Evolutionary conservation across 92 coral and sea anemone species (phyloP).

Genomic region (Ricordea florida): DNA sequence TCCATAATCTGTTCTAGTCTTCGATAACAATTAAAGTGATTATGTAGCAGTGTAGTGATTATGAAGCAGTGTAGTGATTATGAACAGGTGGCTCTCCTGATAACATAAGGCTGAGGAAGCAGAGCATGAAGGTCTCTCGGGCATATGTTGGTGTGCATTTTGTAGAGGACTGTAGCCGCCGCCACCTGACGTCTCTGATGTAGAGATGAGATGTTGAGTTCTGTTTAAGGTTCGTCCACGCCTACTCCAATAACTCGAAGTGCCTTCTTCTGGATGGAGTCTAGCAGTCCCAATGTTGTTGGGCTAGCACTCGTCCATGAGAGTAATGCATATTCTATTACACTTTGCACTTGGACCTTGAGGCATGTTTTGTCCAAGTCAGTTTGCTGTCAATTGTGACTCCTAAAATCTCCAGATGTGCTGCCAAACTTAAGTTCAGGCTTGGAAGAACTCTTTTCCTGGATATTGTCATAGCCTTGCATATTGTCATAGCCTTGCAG

Average conservation of each 20-base stretch:
- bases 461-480: not conserved
- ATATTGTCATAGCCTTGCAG: too few species aligned
- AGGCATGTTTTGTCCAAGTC: not conserved
- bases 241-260: not conserved
- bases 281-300: not conserved
- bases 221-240: too few species aligned
- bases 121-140: too few species aligned
- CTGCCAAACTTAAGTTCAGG: not conserved
- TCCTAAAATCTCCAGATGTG: not conserved
- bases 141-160: too few species aligned
- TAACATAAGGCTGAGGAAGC: too few species aligned
- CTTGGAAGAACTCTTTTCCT: not conserved
- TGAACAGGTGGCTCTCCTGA: too few species aligned
- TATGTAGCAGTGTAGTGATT: not conserved
- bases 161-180: too few species aligned
- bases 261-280: not conserved
- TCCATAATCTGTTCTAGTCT: conserved; percentile 42
- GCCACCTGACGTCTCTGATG: too few species aligned
- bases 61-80: too few species aligned
- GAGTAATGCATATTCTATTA: not conserved
- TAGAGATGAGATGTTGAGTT: too few species aligned
- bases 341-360: not conserved
- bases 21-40: conserved; percentile 3
- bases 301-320: not conserved
- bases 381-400: not conserved